phyloP scores from a whole-genome alignment of 2,797 vertebrate genomes.

The Brotula barbata region DNA sequence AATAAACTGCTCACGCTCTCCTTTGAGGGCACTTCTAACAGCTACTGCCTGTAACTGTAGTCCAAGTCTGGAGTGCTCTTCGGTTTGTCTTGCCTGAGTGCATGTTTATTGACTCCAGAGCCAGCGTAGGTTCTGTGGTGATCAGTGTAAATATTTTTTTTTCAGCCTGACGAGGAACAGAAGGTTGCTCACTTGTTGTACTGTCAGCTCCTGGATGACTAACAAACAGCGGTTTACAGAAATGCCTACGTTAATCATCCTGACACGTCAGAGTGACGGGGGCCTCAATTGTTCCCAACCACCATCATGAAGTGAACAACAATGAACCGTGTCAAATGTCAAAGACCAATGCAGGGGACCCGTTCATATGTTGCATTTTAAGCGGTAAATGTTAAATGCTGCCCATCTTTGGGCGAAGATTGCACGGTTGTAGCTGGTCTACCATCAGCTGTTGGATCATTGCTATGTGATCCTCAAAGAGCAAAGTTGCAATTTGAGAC shows the following conservation, averaged over 20 bases:
- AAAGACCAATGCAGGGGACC: no score
- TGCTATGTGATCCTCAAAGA: constrained; percentile 18
- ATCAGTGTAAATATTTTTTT: constrained; percentile 57
- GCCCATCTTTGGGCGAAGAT: not conserved
- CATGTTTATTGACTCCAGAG: constrained; percentile 59
- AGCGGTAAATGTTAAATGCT: constrained; percentile 5
- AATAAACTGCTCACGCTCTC: constrained; percentile 22
- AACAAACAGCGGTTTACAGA: constrained; percentile 37
- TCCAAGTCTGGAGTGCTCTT: constrained; percentile 31
- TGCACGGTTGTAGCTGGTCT: constrained; percentile 10
- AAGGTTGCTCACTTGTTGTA: constrained; percentile 35
- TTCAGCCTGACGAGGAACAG: constrained; percentile 48
- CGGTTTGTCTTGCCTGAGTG: constrained; percentile 48
- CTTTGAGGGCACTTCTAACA: constrained; percentile 23
- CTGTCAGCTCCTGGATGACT: constrained; percentile 30
- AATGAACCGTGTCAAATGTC: no score
- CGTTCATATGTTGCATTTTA: not conserved
- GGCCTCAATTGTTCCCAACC: constrained; percentile 43
- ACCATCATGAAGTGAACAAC: no score
- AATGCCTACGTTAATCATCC: constrained; percentile 45
- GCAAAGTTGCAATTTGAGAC: constrained; percentile 57
- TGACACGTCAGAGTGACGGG: constrained; percentile 50
- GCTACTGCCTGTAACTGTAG: constrained; percentile 33
- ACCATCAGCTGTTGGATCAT: constrained; percentile 17
- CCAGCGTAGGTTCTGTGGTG: constrained; percentile 41